A percentile compares a stretch with the other conserved stretches of the same genome.
phyloP scores from a whole-genome alignment of 2,888 invertebrate genomes.

The Teleogryllus oceanicus region DNA sequence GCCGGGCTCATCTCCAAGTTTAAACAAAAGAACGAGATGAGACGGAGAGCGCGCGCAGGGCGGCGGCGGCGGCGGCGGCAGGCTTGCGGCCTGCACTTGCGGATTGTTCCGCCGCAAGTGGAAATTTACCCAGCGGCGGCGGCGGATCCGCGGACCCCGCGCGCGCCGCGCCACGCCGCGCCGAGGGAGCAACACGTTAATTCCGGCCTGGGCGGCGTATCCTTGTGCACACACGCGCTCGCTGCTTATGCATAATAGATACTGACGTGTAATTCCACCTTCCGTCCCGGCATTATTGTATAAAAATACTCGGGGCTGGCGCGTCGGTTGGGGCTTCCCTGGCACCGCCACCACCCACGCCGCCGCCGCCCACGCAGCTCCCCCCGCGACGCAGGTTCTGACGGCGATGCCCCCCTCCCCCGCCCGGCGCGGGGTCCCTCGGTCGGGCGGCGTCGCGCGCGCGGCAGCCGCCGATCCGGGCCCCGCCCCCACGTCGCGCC shows the following conservation, averaged over 20 bases:
- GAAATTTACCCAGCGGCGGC: conserved; percentile 18
- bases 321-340: conserved; percentile 19
- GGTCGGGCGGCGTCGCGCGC: too few relatives aligned
- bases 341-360: not conserved
- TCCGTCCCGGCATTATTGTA: conserved; percentile 27
- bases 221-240: conserved; percentile 24
- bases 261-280: conserved; percentile 32
- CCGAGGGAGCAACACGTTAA: conserved; percentile 18
- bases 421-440: not conserved
- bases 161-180: not conserved
- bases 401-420: not conserved
- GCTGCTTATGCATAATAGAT: conserved; percentile 32
- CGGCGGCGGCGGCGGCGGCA: not conserved
- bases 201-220: conserved; percentile 1
- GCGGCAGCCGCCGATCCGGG: not conserved
- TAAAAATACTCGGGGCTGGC: not conserved
- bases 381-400: not conserved
- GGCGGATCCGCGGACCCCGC: not conserved
- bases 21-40: conserved; percentile 31
- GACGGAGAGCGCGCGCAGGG: not conserved
- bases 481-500: not conserved
- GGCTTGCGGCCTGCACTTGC: conserved; percentile 5
- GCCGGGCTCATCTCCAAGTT: conserved; percentile 27
- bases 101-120: conserved; percentile 18
- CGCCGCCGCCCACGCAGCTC: not conserved